These are phyloP conservation scores for Eolophus roseicapilla DNA, from an alignment of 2,113 vertebrate species.

Conservation along the genomic window DNA sequence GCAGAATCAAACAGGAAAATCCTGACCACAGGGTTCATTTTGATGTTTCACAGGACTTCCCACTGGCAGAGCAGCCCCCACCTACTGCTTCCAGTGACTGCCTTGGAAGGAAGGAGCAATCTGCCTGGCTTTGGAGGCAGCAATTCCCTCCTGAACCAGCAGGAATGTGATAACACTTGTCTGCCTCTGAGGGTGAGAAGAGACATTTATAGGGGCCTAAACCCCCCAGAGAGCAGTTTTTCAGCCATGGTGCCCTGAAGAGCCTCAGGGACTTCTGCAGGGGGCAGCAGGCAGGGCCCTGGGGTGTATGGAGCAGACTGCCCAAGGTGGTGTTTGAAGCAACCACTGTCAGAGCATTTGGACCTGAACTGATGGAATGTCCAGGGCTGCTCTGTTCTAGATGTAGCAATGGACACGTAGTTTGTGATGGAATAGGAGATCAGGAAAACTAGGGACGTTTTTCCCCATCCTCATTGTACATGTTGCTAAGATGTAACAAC, in stretches of 20 bases:
- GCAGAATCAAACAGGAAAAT: neutral
- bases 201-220: neutral
- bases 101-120: neutral
- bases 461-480: neutral
- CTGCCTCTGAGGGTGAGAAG: neutral
- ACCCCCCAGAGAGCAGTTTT: neutral
- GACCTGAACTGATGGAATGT: neutral
- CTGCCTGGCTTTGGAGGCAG: neutral
- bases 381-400: neutral
- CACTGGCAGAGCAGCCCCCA: neutral
- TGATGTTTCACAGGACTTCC: neutral
- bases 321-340: neutral
- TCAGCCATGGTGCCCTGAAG: neutral
- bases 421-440: neutral
- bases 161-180: neutral
- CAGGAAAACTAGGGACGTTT: neutral
- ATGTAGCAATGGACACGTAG: rapidly evolving
- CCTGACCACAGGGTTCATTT: neutral
- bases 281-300: neutral
- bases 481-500: neutral
- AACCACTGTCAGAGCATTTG: neutral
- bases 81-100: neutral
- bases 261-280: neutral
- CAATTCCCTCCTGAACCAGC: rapidly evolving
- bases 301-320: neutral